Evolutionary conservation across 1,140 invertebrate species (phyloP).

Genomic region (Oryctes rhinoceros): DNA sequence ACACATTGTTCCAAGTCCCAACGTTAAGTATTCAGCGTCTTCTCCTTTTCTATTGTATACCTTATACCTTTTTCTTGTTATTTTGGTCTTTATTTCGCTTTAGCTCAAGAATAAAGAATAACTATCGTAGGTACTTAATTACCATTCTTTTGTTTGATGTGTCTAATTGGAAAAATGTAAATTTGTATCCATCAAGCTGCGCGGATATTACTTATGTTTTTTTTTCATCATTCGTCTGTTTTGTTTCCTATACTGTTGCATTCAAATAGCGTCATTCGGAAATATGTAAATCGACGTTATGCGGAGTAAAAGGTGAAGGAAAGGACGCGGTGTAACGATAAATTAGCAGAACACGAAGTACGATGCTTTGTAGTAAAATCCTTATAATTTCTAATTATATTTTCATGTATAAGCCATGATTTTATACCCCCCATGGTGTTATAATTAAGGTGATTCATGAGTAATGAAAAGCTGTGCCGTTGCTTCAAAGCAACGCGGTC

Average conservation of each 20-base stretch:
- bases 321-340: background rate
- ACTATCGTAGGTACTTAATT: background rate
- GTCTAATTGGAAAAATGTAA: conserved; percentile 15
- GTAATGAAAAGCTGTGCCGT: background rate
- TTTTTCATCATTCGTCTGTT: background rate
- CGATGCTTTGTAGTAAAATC: background rate
- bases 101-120: background rate
- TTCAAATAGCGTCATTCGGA: background rate
- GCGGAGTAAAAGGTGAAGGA: background rate
- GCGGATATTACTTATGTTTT: background rate
- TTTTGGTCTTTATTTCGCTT: background rate
- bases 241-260: background rate
- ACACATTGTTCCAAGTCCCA: background rate
- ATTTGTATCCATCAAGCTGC: background rate
- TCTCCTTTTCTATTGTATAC: background rate
- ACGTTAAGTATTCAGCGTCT: background rate
- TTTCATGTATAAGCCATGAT: background rate
- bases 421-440: background rate
- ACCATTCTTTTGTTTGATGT: conserved; percentile 1
- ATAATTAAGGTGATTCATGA: background rate
- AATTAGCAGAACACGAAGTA: background rate
- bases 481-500: background rate
- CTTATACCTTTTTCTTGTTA: background rate
- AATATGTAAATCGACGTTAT: background rate
- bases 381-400: background rate